A percentile compares a stretch with the other conserved stretches of the same genome.
phyloP scores from a whole-genome alignment of 2,888 invertebrate genomes.

The Pterostichus madidus region DNA sequence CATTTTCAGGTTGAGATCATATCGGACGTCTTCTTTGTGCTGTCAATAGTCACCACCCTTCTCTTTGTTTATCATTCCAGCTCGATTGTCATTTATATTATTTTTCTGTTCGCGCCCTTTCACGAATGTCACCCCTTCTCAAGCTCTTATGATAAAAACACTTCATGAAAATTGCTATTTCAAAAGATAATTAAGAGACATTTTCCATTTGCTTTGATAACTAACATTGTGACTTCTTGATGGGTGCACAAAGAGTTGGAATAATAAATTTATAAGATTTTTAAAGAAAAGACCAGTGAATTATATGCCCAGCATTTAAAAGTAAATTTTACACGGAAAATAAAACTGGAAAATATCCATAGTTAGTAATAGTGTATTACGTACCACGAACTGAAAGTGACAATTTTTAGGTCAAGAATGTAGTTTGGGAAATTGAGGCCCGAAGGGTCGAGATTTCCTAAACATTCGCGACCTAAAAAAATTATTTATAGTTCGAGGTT shows the following conservation, averaged over 20 bases:
- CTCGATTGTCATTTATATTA: conserved; percentile 34
- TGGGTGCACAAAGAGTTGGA: conserved; percentile 4
- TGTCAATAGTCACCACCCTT: conserved; percentile 20
- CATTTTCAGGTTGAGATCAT: background rate
- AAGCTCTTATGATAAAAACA: conserved; percentile 47
- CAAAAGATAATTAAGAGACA: conserved; percentile 58
- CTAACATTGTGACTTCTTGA: conserved; percentile 39
- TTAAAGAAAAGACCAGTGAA: background rate
- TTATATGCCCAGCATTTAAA: background rate
- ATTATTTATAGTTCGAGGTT: too few species aligned
- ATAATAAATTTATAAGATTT: background rate
- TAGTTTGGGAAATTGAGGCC: too few species aligned
- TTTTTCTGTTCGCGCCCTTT: conserved; percentile 55
- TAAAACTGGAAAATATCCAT: too few species aligned
- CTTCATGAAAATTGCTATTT: conserved; percentile 59
- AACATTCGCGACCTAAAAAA: too few species aligned
- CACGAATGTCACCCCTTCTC: conserved; percentile 35
- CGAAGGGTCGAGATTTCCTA: too few species aligned
- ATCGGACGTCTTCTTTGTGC: background rate
- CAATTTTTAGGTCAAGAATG: too few species aligned
- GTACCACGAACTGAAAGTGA: too few species aligned
- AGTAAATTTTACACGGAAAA: background rate
- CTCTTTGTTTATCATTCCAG: conserved; percentile 52
- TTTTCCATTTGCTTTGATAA: conserved; percentile 39
- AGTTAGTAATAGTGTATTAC: too few species aligned